phyloP scores from a whole-genome alignment of 1,140 invertebrate species.

The Orussus abietinus region DNA sequence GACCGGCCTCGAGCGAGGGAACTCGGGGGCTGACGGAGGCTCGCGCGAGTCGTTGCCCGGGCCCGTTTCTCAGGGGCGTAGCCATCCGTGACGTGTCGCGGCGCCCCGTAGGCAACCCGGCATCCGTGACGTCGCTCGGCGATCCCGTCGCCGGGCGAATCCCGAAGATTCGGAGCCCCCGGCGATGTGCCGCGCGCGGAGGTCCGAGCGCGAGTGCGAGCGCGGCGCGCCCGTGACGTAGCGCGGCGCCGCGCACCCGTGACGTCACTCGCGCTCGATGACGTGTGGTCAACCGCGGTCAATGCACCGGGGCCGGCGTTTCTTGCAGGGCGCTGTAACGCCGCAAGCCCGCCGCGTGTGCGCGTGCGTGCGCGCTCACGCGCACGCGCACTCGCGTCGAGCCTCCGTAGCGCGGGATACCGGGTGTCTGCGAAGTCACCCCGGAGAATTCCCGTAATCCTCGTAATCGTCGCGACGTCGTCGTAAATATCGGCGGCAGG shows the following conservation, averaged over 20 bases:
- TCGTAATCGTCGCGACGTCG: too few relatives aligned
- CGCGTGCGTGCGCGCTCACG: slow-evolving; percentile 23
- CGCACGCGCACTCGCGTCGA: too few relatives aligned
- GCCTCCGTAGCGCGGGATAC: slow-evolving; percentile 34
- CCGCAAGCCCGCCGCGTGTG: slow-evolving; percentile 27
- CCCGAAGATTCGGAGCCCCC: too few relatives aligned
- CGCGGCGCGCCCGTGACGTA: slow-evolving; percentile 19
- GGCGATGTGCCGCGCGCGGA: too few relatives aligned
- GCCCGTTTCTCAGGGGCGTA: slow-evolving; percentile 35
- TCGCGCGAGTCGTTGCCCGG: too few relatives aligned
- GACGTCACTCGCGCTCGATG: slow-evolving; percentile 55
- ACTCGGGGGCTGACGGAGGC: too few relatives aligned
- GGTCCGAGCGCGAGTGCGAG: too few relatives aligned
- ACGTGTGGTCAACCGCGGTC: slow-evolving; percentile 56
- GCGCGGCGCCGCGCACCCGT: slow-evolving; percentile 34
- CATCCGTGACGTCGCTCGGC: too few relatives aligned
- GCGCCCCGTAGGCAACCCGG: too few relatives aligned
- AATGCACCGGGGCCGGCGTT: slow-evolving; percentile 51
- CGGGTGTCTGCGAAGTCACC: slow-evolving; percentile 34
- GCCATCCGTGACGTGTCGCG: slow-evolving; percentile 47
- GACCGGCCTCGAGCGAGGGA: too few relatives aligned
- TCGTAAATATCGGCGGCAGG: too few relatives aligned
- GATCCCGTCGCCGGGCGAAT: slow-evolving; percentile 20
- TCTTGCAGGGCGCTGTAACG: slow-evolving; percentile 45
- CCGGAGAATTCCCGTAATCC: too few relatives aligned